Base-by-base conservation (phyloP, 2,888 invertebrate species). In the Himalopsyche anomala region DNA sequence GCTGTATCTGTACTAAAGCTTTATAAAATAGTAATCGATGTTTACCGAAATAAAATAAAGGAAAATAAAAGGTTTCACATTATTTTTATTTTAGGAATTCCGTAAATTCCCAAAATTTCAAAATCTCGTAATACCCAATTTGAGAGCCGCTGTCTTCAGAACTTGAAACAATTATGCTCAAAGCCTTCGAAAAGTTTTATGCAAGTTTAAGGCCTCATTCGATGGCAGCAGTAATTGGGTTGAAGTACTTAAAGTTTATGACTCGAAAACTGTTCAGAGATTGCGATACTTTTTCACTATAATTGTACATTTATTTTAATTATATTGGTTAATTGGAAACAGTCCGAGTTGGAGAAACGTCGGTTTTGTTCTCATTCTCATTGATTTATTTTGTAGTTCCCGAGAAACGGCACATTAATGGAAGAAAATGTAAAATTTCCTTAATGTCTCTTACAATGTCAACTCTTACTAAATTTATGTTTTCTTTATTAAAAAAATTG, bases 141-240 rank as follows among this genome's bases (percentile, higher is more conserved):
- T 62, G 62, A 62, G 62, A 19, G 62, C 28, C 28, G 19, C 28
- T n/a, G 62, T 11, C 15, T 62, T 62, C 5, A 40, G 82, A n/a
- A 82, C 87, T 85, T 84, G 86, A 87, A 87, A 87, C 86, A 87
- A 87, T 87, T 87, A 87, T 84, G 86, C 84, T 84, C 85, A 85
- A 86, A 86, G 86, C 86, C 87, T 87, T 38, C 54, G 86, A 54
- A 86, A 87, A 87, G 85, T 87, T 85, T 62, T 83, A 55, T 54
- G 84, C 80, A 81, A 81, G 62, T 84, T 84, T 56, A 19, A 62
- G 40, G 80, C 80, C 80, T 80, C 80, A n/a, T 80, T 62, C 42
- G 62, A 55, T 28, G 45, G 81, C 5, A 81, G 62, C 81, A 62
- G 62, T 62, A 62, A 62, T 62, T 62, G 62, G 62, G 62, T 62